Conservation (phyloP, 2,888 invertebrate species). For the Arrhopalites spinosus region DNA sequence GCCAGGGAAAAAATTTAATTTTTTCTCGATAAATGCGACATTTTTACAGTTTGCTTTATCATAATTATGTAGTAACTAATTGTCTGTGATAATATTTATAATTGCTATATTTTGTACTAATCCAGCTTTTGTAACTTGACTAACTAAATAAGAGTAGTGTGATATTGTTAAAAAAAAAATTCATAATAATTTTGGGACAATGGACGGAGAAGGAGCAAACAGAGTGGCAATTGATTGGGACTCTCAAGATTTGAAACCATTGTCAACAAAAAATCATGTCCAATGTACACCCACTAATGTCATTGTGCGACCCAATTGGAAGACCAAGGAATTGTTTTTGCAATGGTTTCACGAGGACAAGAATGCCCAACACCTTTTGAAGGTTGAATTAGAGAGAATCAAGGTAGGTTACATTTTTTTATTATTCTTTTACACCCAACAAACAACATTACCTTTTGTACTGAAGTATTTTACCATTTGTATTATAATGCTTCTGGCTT, state of each 20-base stretch:
- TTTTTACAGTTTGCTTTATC: too few species aligned
- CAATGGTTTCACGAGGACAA: conserved; percentile 10
- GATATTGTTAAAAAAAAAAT: too few species aligned
- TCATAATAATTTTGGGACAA: too few species aligned
- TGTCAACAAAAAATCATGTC: background rate
- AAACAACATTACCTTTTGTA: background rate
- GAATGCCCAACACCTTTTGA: background rate
- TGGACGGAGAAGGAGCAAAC: too few species aligned
- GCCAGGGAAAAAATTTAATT: too few species aligned
- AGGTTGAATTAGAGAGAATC: background rate
- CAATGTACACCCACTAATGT: background rate
- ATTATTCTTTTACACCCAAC: background rate
- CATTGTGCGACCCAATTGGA: background rate
- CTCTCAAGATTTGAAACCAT: background rate
- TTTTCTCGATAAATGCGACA: too few species aligned
- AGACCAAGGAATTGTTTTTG: background rate
- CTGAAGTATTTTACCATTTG: background rate
- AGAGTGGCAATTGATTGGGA: background rate
- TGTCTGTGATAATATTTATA: too few species aligned
- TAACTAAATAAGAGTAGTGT: too few species aligned
- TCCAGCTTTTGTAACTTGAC: too few species aligned
- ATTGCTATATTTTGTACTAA: too few species aligned
- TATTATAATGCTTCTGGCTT: background rate
- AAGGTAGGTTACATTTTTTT: background rate
- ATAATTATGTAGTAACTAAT: too few species aligned